These are phyloP conservation scores for Ophion ellenae DNA, from an alignment of 2,888 invertebrate species.

Conservation along the genomic window DNA sequence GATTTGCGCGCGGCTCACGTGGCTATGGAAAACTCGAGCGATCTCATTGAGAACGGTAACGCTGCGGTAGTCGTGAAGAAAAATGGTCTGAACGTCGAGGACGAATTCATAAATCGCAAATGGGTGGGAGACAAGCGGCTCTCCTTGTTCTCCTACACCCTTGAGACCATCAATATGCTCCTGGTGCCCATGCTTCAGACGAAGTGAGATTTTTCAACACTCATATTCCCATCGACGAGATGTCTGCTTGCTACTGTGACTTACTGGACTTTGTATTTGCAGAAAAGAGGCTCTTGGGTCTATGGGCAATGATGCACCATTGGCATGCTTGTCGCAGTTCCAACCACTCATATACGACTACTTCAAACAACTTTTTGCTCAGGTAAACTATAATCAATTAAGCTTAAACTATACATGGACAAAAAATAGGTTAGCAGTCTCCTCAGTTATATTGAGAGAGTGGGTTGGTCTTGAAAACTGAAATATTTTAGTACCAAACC, in stretches of 20 bases:
- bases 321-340: constrained; percentile 98
- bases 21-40: constrained; percentile 81
- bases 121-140: constrained; percentile 92
- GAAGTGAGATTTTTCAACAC: constrained; percentile 87
- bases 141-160: constrained; percentile 96
- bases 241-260: not conserved
- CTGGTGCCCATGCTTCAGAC: constrained; percentile 98
- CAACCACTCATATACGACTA: constrained; percentile 98
- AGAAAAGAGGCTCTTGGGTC: constrained; percentile 99
- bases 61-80: constrained; percentile 77
- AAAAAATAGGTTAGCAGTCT: no score
- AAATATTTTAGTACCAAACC: not conserved
- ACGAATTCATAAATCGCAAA: constrained; percentile 83
- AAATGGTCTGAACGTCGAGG: constrained; percentile 75
- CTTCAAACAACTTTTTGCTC: constrained; percentile 99
- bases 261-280: constrained; percentile 70
- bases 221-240: not conserved
- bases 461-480: not conserved
- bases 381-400: constrained; percentile 85
- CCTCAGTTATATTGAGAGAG: no score
- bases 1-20: constrained; percentile 89
- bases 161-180: constrained; percentile 97
- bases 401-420: not conserved
- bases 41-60: constrained; percentile 81
- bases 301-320: constrained; percentile 99